phyloP scores from a whole-genome alignment of 2,888 invertebrate species.

The Octonoba sinensis region DNA sequence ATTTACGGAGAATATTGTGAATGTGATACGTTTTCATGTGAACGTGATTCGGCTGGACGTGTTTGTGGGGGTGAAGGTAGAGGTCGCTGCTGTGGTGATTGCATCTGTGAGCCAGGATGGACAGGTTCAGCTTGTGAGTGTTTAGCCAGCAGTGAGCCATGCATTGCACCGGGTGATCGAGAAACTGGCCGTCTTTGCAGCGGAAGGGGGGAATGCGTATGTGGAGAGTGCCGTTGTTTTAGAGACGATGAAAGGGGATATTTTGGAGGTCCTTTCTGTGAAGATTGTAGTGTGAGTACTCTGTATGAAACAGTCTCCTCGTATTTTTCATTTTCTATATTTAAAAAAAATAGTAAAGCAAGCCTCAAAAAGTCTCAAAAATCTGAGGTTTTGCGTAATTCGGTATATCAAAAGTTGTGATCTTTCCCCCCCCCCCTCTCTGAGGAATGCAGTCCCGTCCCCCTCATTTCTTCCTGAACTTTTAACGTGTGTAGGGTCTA shows the following conservation, averaged over 20 bases:
- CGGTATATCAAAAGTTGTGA: too few species aligned
- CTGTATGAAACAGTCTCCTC: background rate
- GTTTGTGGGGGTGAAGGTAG: conserved; percentile 75
- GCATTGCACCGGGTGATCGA: conserved; percentile 76
- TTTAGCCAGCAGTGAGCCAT: conserved; percentile 80
- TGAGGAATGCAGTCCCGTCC: too few species aligned
- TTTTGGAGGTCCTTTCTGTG: conserved; percentile 89
- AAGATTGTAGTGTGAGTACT: conserved; percentile 88
- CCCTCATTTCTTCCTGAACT: too few species aligned
- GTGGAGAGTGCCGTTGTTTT: conserved; percentile 62
- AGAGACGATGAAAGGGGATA: conserved; percentile 50
- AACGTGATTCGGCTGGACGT: conserved; percentile 76
- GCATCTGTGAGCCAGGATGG: conserved; percentile 80
- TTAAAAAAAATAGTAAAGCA: background rate
- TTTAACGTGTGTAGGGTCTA: too few species aligned
- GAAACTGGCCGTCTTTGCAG: conserved; percentile 58
- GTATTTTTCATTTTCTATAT: background rate
- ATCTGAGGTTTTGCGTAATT: too few species aligned
- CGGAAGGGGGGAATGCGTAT: conserved; percentile 60
- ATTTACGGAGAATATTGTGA: conserved; percentile 82
- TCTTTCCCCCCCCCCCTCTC: too few species aligned
- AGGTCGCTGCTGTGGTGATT: conserved; percentile 79
- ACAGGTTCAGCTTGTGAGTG: conserved; percentile 88
- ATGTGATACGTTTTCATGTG: conserved; percentile 96
- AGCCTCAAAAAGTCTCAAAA: too few species aligned